Evolutionary conservation across 2,888 invertebrate species (phyloP).

Genomic region (Synergus itoensis): DNA sequence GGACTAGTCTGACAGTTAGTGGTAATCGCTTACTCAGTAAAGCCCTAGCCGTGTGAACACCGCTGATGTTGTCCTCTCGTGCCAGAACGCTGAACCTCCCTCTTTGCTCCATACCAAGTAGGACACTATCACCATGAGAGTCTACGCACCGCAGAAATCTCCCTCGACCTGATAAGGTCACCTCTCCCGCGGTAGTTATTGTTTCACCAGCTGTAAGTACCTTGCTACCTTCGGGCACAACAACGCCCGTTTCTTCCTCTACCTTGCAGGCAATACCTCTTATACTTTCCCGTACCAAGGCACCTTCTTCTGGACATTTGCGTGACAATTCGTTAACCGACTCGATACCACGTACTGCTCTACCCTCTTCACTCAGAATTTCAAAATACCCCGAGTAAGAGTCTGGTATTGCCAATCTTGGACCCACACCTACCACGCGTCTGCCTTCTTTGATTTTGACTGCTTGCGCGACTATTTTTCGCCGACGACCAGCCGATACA

Average conservation of each 20-base stretch:
- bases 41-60: slow-evolving; percentile 94
- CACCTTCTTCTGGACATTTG: slow-evolving; percentile 86
- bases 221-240: slow-evolving; percentile 84
- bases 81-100: slow-evolving; percentile 96
- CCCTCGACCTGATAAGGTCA: slow-evolving; percentile 83
- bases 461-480: slow-evolving; percentile 92
- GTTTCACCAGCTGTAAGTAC: slow-evolving; percentile 92
- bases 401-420: slow-evolving; percentile 93
- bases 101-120: slow-evolving; percentile 91
- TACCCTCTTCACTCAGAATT: slow-evolving; percentile 94
- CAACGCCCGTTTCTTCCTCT: slow-evolving; percentile 78
- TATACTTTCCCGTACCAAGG: slow-evolving; percentile 89
- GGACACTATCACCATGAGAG: slow-evolving; percentile 89
- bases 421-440: slow-evolving; percentile 88
- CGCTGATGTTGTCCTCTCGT: slow-evolving; percentile 95
- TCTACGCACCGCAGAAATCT: slow-evolving; percentile 93
- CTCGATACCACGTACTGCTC: slow-evolving; percentile 93
- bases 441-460: slow-evolving; percentile 94
- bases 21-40: slow-evolving; percentile 94
- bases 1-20: slow-evolving; percentile 93
- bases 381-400: slow-evolving; percentile 96
- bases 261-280: slow-evolving; percentile 81
- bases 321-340: slow-evolving; percentile 91
- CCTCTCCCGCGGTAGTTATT: slow-evolving; percentile 88
- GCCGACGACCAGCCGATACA: slow-evolving; percentile 90